Conservation (phyloP, 1,140 invertebrate genomes). For the Lasioglossum albipes region DNA sequence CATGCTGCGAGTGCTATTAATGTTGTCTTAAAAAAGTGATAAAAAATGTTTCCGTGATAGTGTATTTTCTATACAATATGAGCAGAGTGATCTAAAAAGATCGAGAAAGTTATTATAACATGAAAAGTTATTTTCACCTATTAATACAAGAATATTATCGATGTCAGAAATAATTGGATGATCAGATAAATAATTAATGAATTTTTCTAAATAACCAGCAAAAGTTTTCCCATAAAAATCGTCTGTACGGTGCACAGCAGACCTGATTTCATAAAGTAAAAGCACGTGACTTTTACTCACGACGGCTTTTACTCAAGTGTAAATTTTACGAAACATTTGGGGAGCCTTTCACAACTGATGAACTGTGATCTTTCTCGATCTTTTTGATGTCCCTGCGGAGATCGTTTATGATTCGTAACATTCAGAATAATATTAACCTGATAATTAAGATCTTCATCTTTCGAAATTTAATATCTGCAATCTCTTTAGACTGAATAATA, state of each 20-base stretch:
- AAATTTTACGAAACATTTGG: neutral
- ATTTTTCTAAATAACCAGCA: neutral
- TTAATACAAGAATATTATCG: too few relatives aligned
- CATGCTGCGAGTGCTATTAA: too few relatives aligned
- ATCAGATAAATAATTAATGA: too few relatives aligned
- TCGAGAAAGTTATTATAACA: too few relatives aligned
- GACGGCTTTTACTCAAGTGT: constrained; percentile 13
- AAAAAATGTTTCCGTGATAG: neutral
- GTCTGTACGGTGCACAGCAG: neutral
- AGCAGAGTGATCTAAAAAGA: too few relatives aligned
- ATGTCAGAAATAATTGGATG: too few relatives aligned
- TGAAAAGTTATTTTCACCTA: too few relatives aligned
- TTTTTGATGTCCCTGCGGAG: neutral
- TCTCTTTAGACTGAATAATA: too few relatives aligned
- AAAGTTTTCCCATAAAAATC: neutral
- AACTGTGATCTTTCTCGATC: neutral
- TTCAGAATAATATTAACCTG: neutral
- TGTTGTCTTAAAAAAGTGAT: too few relatives aligned
- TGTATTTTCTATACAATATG: neutral
- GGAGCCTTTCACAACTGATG: neutral
- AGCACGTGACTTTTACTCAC: constrained; percentile 24
- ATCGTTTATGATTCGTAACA: neutral
- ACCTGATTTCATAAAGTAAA: constrained; percentile 33
- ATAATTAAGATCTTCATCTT: neutral
- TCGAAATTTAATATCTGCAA: neutral